phyloP scores from a whole-genome alignment of 2,113 vertebrate genomes.

The Pelobates fuscus region DNA sequence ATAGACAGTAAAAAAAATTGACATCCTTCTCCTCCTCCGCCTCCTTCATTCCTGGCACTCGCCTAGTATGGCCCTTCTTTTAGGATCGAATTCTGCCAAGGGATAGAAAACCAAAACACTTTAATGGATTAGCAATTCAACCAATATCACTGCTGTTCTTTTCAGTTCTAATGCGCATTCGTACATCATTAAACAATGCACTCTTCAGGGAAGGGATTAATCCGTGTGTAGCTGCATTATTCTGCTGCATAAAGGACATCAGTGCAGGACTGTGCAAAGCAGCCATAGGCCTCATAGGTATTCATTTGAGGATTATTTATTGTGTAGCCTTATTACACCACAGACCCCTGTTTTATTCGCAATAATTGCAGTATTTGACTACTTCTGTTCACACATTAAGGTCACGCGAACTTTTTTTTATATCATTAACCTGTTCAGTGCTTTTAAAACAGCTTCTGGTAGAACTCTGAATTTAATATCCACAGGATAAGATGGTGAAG shows the following conservation, averaged over 20 bases:
- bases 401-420: too few species aligned
- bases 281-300: slow-evolving; percentile 4
- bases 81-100: background rate
- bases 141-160: slow-evolving; percentile 3
- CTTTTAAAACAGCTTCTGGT: too few species aligned
- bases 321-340: background rate
- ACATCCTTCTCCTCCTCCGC: background rate
- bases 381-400: too few species aligned
- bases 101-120: slow-evolving; percentile 2
- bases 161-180: background rate
- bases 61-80: background rate
- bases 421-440: too few species aligned
- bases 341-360: background rate
- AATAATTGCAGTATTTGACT: too few species aligned
- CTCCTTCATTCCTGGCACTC: background rate
- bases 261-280: background rate
- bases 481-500: too few species aligned
- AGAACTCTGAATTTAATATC: too few species aligned
- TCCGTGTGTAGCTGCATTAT: background rate
- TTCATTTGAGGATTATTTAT: slow-evolving; percentile 4
- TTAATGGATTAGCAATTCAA: slow-evolving; percentile 5
- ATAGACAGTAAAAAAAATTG: background rate
- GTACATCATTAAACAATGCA: slow-evolving; percentile 1
- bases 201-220: slow-evolving; percentile 22
- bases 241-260: background rate